Evolutionary conservation across 2,113 vertebrate genomes (phyloP).

Genomic region (Oreochromis tanganicae): DNA sequence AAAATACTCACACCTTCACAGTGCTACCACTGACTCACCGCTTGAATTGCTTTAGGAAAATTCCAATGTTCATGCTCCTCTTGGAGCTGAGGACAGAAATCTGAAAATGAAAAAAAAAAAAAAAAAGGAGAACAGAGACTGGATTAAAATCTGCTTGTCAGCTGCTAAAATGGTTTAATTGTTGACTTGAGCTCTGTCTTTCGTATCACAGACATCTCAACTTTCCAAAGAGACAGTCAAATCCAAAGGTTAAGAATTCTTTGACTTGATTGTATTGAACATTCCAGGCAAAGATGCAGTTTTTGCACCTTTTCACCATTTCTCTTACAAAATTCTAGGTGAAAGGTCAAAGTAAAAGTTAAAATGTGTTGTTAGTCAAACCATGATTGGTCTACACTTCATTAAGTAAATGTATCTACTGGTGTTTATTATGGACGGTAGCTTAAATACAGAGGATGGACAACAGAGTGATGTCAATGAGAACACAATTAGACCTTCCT

Average conservation of each 20-base stretch:
- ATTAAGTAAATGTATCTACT: background rate
- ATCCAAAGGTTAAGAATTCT: slow-evolving; percentile 45
- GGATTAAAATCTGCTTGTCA: background rate
- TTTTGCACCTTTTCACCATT: background rate
- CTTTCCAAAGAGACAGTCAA: background rate
- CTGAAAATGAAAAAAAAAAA: slow-evolving; percentile 32
- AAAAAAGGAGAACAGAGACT: background rate
- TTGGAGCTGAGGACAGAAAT: slow-evolving; percentile 74
- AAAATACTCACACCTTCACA: slow-evolving; percentile 4
- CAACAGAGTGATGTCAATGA: background rate
- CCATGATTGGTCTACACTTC: background rate
- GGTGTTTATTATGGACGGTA: background rate
- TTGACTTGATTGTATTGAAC: slow-evolving; percentile 27
- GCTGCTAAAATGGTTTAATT: background rate
- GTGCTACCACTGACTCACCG: slow-evolving; percentile 66
- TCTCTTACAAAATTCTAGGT: background rate
- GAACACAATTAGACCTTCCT: slow-evolving; percentile 12
- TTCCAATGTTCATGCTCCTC: slow-evolving; percentile 78
- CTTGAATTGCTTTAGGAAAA: slow-evolving; percentile 82
- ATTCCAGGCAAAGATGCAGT: background rate
- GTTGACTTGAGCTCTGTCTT: background rate
- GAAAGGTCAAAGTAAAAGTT: slow-evolving; percentile 1
- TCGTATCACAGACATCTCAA: background rate
- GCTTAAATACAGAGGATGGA: background rate
- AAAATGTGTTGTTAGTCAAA: background rate